These are phyloP conservation scores for Mormyrops attenuatus DNA, from an alignment of 2,797 vertebrate genomes.

Conservation along the genomic window DNA sequence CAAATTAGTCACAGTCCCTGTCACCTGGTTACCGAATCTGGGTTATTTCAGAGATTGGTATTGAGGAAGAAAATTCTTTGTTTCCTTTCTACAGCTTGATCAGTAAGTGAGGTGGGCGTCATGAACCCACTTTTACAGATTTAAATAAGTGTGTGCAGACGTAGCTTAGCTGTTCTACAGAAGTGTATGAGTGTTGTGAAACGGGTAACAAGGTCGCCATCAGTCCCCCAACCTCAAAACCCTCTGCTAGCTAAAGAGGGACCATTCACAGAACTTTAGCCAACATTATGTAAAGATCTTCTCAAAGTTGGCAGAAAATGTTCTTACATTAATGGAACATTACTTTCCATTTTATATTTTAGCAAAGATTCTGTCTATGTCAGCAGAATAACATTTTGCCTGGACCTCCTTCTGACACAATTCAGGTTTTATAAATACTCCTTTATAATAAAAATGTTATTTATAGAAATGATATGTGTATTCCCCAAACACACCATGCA, in stretches of 20 bases:
- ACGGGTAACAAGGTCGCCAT: background rate
- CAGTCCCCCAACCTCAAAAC: background rate
- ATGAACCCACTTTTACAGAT: background rate
- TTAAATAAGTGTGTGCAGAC: too few relatives aligned
- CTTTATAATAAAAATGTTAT: background rate
- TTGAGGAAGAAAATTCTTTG: background rate
- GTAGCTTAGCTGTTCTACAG: background rate
- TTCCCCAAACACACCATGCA: background rate
- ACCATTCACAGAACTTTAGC: background rate
- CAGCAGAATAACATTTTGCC: background rate
- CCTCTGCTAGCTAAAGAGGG: background rate
- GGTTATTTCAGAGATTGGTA: conserved; percentile 2
- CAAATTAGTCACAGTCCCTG: background rate
- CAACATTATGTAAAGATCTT: background rate
- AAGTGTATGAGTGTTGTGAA: background rate
- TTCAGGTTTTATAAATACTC: background rate
- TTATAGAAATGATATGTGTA: background rate
- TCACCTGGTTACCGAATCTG: background rate
- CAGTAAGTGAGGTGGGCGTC: background rate
- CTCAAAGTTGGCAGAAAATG: background rate
- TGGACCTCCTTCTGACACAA: background rate
- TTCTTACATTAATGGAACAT: background rate
- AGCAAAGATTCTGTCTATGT: background rate
- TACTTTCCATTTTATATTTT: background rate
- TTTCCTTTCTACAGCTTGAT: background rate